phyloP scores from a whole-genome alignment of 2,888 invertebrate genomes.

The Norana najaformis region DNA sequence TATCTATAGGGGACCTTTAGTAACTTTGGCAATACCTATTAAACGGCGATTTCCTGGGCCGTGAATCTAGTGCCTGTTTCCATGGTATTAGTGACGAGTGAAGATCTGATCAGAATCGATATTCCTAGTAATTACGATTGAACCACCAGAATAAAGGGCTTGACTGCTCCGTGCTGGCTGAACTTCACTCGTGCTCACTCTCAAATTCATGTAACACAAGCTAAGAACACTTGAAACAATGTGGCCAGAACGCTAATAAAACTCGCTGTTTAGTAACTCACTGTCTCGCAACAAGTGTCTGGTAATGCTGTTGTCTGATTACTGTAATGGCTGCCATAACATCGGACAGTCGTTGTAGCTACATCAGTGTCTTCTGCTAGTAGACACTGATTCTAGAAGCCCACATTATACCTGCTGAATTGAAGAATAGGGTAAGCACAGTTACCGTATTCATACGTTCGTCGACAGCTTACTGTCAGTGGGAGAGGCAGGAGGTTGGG shows the following conservation, averaged over 20 bases:
- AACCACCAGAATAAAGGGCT: not conserved
- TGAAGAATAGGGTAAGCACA: not conserved
- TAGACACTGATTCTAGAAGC: not conserved
- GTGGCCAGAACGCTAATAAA: not conserved
- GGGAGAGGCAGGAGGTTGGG: conserved; percentile 8
- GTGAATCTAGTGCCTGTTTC: not conserved
- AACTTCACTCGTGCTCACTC: no score
- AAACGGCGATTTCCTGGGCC: not conserved
- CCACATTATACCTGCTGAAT: not conserved
- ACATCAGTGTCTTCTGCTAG: not conserved
- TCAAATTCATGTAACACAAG: not conserved
- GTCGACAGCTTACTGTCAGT: conserved; percentile 14
- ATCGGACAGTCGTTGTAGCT: not conserved
- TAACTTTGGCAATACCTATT: not conserved
- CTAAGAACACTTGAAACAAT: not conserved
- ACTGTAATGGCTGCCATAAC: not conserved
- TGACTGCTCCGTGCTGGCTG: not conserved
- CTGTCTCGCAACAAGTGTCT: not conserved
- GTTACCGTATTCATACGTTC: not conserved
- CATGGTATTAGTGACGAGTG: not conserved
- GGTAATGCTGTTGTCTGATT: not conserved
- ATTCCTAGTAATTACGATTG: no score
- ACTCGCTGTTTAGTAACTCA: not conserved
- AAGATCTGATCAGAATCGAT: not conserved
- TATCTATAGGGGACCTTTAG: not conserved